phyloP scores from a whole-genome alignment of 92 coral and sea anemone genomes.

The Paragorgia papillata region DNA sequence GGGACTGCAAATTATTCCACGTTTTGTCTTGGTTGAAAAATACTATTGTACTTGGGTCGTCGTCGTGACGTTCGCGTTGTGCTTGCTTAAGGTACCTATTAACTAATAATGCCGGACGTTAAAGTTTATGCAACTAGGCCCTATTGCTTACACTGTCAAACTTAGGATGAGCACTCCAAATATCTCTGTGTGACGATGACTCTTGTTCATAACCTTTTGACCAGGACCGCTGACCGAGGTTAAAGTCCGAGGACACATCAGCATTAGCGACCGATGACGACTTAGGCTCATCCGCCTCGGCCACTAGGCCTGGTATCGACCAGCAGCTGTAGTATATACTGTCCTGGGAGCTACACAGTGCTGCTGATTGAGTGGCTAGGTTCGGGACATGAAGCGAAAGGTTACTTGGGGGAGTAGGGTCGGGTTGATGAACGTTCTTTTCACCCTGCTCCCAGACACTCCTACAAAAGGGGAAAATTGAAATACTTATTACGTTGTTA shows the following conservation, averaged over 20 bases:
- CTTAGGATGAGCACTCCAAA: constrained; percentile 31
- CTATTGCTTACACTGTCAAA: constrained; percentile 21
- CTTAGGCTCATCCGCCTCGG: constrained; percentile 23
- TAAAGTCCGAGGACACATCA: constrained; percentile 6
- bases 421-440: constrained; percentile 43
- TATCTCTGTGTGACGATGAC: constrained; percentile 10
- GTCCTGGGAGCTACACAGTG: constrained; percentile 88
- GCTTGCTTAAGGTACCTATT: too few relatives aligned
- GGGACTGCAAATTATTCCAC: too few relatives aligned
- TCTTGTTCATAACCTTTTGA: constrained; percentile 23
- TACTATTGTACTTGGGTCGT: too few relatives aligned
- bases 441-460: constrained; percentile 91
- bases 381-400: constrained; percentile 38
- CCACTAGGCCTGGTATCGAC: constrained; percentile 80
- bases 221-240: constrained; percentile 11
- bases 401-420: constrained; percentile 2
- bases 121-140: too few relatives aligned
- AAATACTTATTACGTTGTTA: too few relatives aligned
- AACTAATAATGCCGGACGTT: too few relatives aligned
- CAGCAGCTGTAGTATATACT: constrained; percentile 96
- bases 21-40: too few relatives aligned
- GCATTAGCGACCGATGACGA: neutral
- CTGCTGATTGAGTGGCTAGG: constrained; percentile 43
- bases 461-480: constrained; percentile 61
- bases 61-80: too few relatives aligned